phyloP scores from a whole-genome alignment of 2,888 invertebrate species.

The Callyntrura guangdongensis region DNA sequence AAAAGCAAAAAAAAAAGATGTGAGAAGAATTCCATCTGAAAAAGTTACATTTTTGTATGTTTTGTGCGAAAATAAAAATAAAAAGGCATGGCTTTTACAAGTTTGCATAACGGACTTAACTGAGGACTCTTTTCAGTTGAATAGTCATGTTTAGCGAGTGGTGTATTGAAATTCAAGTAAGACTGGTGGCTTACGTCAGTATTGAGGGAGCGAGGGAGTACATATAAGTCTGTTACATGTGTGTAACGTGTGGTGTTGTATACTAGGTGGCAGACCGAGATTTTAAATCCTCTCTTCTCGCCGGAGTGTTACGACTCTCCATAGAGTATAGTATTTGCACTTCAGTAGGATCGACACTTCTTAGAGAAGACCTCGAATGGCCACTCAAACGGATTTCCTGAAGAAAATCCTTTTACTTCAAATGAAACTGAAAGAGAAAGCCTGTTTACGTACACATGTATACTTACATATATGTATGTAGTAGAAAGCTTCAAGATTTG shows the following conservation, averaged over 20 bases:
- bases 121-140: slow-evolving; percentile 27
- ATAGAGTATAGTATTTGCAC: slow-evolving; percentile 68
- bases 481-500: not conserved
- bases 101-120: slow-evolving; percentile 38
- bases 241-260: slow-evolving; percentile 41
- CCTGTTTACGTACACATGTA: slow-evolving; percentile 9
- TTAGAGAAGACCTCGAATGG: slow-evolving; percentile 51
- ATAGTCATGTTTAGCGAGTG: slow-evolving; percentile 6
- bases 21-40: not conserved
- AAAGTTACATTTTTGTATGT: slow-evolving; percentile 29
- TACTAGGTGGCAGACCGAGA: slow-evolving; percentile 6
- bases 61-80: slow-evolving; percentile 39
- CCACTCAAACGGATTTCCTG: slow-evolving; percentile 71
- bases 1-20: not conserved
- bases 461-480: not conserved
- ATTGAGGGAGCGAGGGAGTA: not conserved
- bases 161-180: slow-evolving; percentile 11
- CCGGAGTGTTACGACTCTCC: not conserved
- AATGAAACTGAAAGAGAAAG: slow-evolving; percentile 52
- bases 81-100: slow-evolving; percentile 38
- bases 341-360: slow-evolving; percentile 72
- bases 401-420: slow-evolving; percentile 70
- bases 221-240: not conserved
- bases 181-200: slow-evolving; percentile 10
- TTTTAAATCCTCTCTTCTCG: slow-evolving; percentile 42